Conservation (phyloP, 2,113 vertebrate genomes). For the Salvelinus namaycush region DNA sequence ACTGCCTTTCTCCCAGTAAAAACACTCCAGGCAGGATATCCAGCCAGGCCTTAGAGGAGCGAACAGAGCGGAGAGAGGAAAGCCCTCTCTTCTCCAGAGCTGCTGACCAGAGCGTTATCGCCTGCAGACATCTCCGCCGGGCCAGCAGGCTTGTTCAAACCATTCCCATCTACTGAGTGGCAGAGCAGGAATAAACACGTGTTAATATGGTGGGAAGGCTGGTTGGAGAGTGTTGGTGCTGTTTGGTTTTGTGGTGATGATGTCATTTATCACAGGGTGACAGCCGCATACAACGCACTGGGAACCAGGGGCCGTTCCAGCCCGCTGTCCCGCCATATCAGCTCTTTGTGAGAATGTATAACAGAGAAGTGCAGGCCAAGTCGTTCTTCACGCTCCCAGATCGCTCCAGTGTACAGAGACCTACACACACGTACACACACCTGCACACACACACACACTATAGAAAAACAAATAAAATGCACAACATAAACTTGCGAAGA, state of each 20-base stretch:
- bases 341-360: conserved; percentile 18
- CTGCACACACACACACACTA: not conserved
- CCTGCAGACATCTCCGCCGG: conserved; percentile 41
- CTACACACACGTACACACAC: not conserved
- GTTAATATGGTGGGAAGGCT: conserved; percentile 52
- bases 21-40: too few species aligned
- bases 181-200: conserved; percentile 53
- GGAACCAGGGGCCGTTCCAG: conserved; percentile 33
- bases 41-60: not conserved
- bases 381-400: not conserved
- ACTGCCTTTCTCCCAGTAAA: too few species aligned
- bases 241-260: conserved; percentile 53
- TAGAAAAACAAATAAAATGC: not conserved
- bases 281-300: conserved; percentile 37
- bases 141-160: conserved; percentile 16
- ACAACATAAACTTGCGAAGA: not conserved
- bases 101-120: conserved; percentile 40
- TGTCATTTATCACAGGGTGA: conserved; percentile 57
- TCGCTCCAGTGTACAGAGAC: not conserved
- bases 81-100: conserved; percentile 14
- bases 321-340: conserved; percentile 40
- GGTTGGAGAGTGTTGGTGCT: conserved; percentile 38
- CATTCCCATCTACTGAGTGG: conserved; percentile 50
- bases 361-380: too few species aligned
- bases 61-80: not conserved